Evolutionary conservation across 2,113 vertebrate genomes (phyloP).

Genomic region (Excalfactoria chinensis): DNA sequence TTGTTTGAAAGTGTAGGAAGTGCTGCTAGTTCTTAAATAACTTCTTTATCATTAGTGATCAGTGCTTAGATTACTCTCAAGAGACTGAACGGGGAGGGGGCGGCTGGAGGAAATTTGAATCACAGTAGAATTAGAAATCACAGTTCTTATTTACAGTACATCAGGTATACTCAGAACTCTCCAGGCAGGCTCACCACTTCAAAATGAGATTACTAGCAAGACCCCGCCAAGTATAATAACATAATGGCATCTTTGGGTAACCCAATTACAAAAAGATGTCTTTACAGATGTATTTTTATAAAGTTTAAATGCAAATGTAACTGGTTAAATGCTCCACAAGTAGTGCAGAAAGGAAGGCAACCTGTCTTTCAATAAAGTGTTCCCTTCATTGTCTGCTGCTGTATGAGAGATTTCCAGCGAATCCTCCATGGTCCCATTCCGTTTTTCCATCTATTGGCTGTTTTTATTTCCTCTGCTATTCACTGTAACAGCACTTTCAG

Average conservation of each 20-base stretch:
- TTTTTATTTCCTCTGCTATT: slow-evolving; percentile 35
- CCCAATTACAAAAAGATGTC: not conserved
- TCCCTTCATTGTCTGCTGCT: not conserved
- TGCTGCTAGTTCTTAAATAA: not conserved
- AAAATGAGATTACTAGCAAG: not conserved
- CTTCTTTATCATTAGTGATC: not conserved
- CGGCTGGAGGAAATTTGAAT: not conserved
- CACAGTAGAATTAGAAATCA: not conserved
- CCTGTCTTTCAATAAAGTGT: not conserved
- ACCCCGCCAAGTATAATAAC: not conserved
- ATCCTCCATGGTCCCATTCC: slow-evolving; percentile 3
- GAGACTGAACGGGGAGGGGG: not conserved
- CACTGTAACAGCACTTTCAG: not conserved
- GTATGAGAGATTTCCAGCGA: slow-evolving; percentile 14
- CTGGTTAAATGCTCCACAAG: not conserved
- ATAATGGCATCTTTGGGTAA: not conserved
- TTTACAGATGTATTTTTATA: not conserved
- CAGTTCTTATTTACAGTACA: not conserved
- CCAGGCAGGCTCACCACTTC: not conserved
- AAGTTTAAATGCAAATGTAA: not conserved
- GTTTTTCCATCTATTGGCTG: slow-evolving; percentile 32
- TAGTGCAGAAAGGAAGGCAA: not conserved
- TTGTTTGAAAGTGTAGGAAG: not conserved
- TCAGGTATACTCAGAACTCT: not conserved
- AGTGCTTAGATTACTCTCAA: not conserved